Base-by-base conservation (phyloP, 2,888 invertebrate genomes). In the Physocephala rufipes region DNA sequence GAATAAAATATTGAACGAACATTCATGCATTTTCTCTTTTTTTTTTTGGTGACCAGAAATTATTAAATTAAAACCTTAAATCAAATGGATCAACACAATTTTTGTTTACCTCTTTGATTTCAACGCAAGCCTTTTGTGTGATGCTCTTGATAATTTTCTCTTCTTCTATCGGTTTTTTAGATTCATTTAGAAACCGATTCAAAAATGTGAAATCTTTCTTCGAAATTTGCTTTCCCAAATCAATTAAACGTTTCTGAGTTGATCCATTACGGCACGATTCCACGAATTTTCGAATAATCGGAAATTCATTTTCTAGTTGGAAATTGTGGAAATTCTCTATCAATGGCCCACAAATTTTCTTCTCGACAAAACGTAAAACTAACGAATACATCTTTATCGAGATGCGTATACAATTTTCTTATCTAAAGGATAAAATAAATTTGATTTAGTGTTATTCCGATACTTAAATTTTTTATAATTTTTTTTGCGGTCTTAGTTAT, bases 301-400 rank as follows among this genome's bases (percentile, higher is more conserved):
- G 65, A 51, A 67, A 58, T 67, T 71, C 64, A 68, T 71, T 24
- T 61, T 64, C 71, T 71, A 63, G 26, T 21, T 45, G 13, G 16
- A 19, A 16, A 19, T 45, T 26, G 1, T 19, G n/a, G 45, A 43
- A 63, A 16, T 47, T 26, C 15, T 61, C 47, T 30, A 64, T 49
- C 51, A 55, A 53, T 30, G 58, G 45, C 47, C 30, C 58, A 47
- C 28, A 71, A 67, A 71, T 67, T 72, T 70, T 69, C 51, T 70
- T 36, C 9, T 36, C 36, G 5, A 36, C 36, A 36, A 36, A 36
- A 9, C 36, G 36, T 36, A 36, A 36, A 7, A 36, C 36, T 36
- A 36, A 7, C 36, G 36, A 36, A 36, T 36, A 36, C 36, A 36
- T 36, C 9, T 7, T 36, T 7, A 36, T 36, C 9, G 9, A 4